Conservation (phyloP, 2,113 vertebrate genomes). For the Alexandromys fortis region DNA sequence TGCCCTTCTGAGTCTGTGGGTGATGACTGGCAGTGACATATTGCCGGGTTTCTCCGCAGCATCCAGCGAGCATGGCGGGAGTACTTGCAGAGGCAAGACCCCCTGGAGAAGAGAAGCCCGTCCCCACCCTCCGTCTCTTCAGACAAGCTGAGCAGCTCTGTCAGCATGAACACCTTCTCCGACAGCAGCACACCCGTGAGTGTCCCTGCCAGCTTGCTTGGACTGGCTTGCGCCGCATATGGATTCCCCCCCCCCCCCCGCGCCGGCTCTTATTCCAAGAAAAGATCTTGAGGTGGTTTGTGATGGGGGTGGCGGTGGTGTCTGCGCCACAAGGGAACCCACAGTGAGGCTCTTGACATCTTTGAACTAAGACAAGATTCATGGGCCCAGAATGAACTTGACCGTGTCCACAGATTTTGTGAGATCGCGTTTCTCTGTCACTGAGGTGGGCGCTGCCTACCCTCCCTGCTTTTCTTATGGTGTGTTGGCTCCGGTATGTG, state of each 20-base stretch:
- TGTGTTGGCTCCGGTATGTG: neutral
- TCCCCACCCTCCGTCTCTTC: conserved; percentile 92
- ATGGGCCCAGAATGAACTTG: neutral
- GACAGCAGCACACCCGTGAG: conserved; percentile 96
- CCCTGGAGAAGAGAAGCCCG: conserved; percentile 89
- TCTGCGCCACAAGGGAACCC: neutral
- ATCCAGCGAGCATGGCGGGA: conserved; percentile 95
- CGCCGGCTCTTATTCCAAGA: neutral
- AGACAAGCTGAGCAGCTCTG: conserved; percentile 94
- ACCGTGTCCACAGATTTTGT: neutral
- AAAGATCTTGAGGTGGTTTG: neutral
- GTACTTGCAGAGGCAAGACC: conserved; percentile 84
- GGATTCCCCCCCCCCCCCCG: rapidly evolving
- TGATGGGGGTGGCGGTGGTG: neutral
- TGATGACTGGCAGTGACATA: neutral
- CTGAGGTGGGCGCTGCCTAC: neutral
- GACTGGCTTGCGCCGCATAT: neutral
- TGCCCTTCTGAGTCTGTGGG: neutral
- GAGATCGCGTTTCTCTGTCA: neutral
- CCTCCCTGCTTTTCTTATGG: no score
- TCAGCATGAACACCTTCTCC: conserved; percentile 96
- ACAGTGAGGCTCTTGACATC: neutral
- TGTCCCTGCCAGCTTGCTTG: conserved; percentile 1
- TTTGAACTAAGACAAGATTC: neutral
- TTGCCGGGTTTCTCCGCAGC: conserved; percentile 77